These are phyloP conservation scores for Bovichtus variegatus DNA, from an alignment of 2,797 vertebrate species.

Conservation along the genomic window DNA sequence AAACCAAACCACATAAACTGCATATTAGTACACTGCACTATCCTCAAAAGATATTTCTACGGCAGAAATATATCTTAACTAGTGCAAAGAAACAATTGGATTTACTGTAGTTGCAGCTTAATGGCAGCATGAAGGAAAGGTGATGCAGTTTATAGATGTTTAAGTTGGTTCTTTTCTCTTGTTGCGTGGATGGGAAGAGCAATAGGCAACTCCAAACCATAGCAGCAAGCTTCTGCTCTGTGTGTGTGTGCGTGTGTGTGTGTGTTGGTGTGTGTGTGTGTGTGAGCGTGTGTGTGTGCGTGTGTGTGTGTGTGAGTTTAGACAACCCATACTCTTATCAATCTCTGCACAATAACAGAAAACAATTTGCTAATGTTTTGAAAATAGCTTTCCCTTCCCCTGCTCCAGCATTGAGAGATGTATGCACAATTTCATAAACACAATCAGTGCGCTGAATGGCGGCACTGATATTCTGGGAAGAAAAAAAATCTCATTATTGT, in stretches of 20 bases:
- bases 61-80: conserved; percentile 20
- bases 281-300: conserved; percentile 8
- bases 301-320: conserved; percentile 57
- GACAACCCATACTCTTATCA: conserved; percentile 84
- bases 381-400: conserved; percentile 83
- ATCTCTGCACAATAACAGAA: conserved; percentile 84
- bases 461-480: conserved; percentile 80
- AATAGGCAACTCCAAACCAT: conserved; percentile 30
- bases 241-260: conserved; percentile 3
- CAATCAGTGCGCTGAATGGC: conserved; percentile 85
- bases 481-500: conserved; percentile 85
- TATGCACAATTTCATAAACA: conserved; percentile 87
- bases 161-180: background rate
- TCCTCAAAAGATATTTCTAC: conserved; percentile 22
- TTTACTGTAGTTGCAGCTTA: conserved; percentile 56
- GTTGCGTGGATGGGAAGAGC: conserved; percentile 8
- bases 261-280: conserved; percentile 2
- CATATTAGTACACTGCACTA: background rate
- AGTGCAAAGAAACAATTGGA: conserved; percentile 33
- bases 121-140: conserved; percentile 45
- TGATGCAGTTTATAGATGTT: conserved; percentile 53
- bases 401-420: conserved; percentile 80
- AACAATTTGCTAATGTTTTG: conserved; percentile 88
- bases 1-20: conserved; percentile 9
- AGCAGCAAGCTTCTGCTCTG: conserved; percentile 18